phyloP scores from a whole-genome alignment of 2,888 invertebrate genomes.

The Lampropteryx suffumata region DNA sequence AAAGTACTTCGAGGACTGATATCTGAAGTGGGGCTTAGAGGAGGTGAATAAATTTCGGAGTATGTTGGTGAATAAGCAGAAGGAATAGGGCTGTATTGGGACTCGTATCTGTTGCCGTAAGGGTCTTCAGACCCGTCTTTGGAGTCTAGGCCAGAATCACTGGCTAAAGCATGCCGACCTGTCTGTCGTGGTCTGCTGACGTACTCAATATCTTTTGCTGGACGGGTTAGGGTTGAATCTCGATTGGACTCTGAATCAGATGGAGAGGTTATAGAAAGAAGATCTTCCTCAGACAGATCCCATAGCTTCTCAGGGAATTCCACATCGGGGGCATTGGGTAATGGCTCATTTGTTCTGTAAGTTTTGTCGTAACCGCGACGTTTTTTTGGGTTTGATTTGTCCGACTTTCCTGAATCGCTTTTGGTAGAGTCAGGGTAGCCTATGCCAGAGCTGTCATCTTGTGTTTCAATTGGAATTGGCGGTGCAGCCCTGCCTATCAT shows the following conservation, averaged over 20 bases:
- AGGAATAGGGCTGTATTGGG: slow-evolving; percentile 72
- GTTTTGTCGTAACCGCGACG: slow-evolving; percentile 90
- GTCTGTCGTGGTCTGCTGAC: slow-evolving; percentile 82
- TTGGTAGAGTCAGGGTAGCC: slow-evolving; percentile 80
- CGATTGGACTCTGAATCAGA: slow-evolving; percentile 84
- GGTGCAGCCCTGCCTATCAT: slow-evolving; percentile 60
- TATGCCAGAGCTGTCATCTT: slow-evolving; percentile 76
- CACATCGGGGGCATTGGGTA: slow-evolving; percentile 87
- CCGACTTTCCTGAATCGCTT: slow-evolving; percentile 77
- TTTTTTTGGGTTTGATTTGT: slow-evolving; percentile 82
- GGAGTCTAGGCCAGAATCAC: slow-evolving; percentile 72
- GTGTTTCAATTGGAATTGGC: slow-evolving; percentile 50
- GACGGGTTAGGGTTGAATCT: slow-evolving; percentile 80
- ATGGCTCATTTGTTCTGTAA: slow-evolving; percentile 93
- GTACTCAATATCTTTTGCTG: slow-evolving; percentile 85
- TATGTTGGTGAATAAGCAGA: slow-evolving; percentile 76
- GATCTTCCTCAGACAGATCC: slow-evolving; percentile 88
- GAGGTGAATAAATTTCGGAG: slow-evolving; percentile 78
- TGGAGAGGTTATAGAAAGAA: slow-evolving; percentile 77
- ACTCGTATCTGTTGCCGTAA: slow-evolving; percentile 64
- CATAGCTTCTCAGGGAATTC: slow-evolving; percentile 92
- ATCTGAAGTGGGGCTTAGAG: slow-evolving; percentile 73
- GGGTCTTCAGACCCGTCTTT: slow-evolving; percentile 74
- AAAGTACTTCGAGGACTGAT: slow-evolving; percentile 68
- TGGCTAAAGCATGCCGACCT: slow-evolving; percentile 81